A percentile compares a stretch with the other conserved stretches of the same genome.
These are phyloP conservation scores for Rhadinocentrus ornatus DNA, from an alignment of 2,797 vertebrate genomes.

Conservation along the genomic window DNA sequence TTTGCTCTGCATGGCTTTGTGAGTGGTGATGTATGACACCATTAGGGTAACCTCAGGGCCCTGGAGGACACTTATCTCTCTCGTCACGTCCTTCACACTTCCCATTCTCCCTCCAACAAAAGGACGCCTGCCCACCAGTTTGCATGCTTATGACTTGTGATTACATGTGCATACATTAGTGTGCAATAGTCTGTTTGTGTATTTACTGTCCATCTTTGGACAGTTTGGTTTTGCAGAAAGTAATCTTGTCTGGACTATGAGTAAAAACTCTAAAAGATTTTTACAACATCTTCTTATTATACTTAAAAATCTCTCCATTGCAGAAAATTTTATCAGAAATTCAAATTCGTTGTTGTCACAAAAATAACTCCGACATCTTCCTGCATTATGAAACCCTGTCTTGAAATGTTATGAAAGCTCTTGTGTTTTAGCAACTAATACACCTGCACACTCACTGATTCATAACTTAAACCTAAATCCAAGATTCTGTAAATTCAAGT, in stretches of 20 bases:
- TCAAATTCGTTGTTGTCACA: background rate
- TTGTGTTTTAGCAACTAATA: background rate
- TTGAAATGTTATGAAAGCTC: background rate
- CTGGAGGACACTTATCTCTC: slow-evolving; percentile 85
- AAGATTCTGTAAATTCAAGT: background rate
- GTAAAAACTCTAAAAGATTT: background rate
- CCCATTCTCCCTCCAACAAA: slow-evolving; percentile 81
- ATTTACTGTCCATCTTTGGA: slow-evolving; percentile 43
- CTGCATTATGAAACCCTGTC: background rate
- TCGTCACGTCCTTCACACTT: slow-evolving; percentile 86
- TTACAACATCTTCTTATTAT: background rate
- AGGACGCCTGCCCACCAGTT: slow-evolving; percentile 76
- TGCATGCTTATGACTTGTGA: slow-evolving; percentile 79
- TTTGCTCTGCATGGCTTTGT: slow-evolving; percentile 85
- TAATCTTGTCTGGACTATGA: background rate
- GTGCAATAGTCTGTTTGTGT: slow-evolving; percentile 32
- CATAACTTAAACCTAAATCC: background rate
- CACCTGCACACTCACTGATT: background rate
- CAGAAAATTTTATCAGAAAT: background rate
- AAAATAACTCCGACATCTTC: background rate
- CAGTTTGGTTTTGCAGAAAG: background rate
- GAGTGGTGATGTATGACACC: slow-evolving; percentile 87
- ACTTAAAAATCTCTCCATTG: background rate
- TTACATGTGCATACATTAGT: slow-evolving; percentile 43
- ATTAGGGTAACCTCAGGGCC: slow-evolving; percentile 87